Evolutionary conservation across 30 jellyfish, hydroid and myxozoan genomes (phyloP), one percentile per base, ranked within the genome.

Genomic region (Morbakka virulenta): DNA sequence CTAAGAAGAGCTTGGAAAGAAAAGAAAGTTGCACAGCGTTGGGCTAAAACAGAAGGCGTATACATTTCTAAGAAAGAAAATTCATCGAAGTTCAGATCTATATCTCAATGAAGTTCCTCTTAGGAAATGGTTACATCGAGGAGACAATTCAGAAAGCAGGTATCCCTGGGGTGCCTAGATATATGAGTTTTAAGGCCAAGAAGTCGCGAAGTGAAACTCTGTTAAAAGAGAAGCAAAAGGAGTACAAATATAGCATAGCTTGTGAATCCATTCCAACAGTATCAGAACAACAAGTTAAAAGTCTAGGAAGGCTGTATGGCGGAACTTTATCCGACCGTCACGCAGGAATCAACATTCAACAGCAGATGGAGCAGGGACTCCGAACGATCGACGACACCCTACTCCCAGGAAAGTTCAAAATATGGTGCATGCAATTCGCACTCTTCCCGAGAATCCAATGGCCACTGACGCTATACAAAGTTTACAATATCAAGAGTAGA

Each of bases 321-420:
- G 71, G 25, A 57, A 14, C 71, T 57, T 57, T 57, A 57, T 14
- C 25, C 71, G 71, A 57, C 71, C 25, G 25, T 57, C 71, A 20
- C 71, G 26, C 71, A 57, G 71, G 25, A 57, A 20, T 20, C 25
- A 14, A 57, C 32, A 24, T 14, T 14, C 25, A 57, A 14, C 26
- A 20, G 34, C 71, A 14, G 32, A 24, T 24, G 25, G 32, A 57
- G 71, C 34, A 57, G 32, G 71, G 71, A 20, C 32, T 57, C 34
- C 11, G 32, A 57, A 57, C 11, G 71, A 57, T 57, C 32, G 71
- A 57, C 22, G 32, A 57, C 25, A 57, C 71, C 71, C 25, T 14
- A 20, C 71, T 57, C 71, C 71, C 71, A 25, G 71, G 71, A 25
- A 57, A 57, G 32, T 57, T 57, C 71, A 57, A 57, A 57, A 25